Conservation (phyloP, 2,797 vertebrate genomes). For the Falco rusticolus region DNA sequence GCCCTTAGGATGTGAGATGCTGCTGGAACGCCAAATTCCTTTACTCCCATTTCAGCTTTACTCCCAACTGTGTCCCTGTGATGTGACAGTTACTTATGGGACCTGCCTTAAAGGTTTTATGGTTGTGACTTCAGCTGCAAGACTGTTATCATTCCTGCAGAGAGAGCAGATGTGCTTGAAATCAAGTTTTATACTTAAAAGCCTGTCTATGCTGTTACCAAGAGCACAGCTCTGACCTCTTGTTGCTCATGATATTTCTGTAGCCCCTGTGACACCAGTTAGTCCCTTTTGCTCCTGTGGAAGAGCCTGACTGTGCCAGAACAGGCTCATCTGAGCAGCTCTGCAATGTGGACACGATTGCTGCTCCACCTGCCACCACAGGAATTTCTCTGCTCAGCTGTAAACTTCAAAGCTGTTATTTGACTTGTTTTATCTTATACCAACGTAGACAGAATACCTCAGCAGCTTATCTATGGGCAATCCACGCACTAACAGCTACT, state of each 20-base stretch:
- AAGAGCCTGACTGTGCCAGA: neutral
- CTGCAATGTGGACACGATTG: neutral
- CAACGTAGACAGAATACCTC: neutral
- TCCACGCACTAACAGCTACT: accelerated
- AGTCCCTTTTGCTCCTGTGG: neutral
- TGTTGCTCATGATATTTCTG: neutral
- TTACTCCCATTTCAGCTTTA: neutral
- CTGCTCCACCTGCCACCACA: neutral
- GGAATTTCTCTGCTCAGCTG: neutral
- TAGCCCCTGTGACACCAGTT: neutral
- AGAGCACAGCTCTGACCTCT: neutral
- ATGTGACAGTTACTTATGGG: neutral
- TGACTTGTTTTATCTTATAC: neutral
- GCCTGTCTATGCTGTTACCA: neutral
- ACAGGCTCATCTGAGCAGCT: neutral
- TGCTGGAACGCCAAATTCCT: neutral
- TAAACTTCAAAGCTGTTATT: neutral
- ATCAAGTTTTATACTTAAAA: neutral
- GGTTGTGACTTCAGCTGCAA: neutral
- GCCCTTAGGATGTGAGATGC: neutral
- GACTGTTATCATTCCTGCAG: neutral
- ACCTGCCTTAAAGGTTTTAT: neutral
- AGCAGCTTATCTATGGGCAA: neutral
- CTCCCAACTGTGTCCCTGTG: neutral
- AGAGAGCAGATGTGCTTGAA: neutral